Percentiles rank a stretch among this genome's conserved stretches.
Evolutionary conservation across 2,113 vertebrate genomes (phyloP).

Genomic region (Rhabdomys dilectus): DNA sequence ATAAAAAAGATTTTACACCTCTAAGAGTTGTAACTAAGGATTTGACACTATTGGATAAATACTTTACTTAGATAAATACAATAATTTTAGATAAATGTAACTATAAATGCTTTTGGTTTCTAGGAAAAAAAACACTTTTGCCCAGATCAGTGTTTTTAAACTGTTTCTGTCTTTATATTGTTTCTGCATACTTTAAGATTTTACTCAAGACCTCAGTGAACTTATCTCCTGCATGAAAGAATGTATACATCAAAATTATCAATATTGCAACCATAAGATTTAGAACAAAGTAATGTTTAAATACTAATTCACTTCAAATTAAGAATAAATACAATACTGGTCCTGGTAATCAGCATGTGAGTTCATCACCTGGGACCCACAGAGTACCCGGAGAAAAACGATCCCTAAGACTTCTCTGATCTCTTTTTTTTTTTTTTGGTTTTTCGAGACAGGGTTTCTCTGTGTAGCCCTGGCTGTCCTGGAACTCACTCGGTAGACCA

Average conservation of each 20-base stretch:
- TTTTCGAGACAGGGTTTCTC: too few species aligned
- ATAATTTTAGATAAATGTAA: not conserved
- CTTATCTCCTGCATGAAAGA: not conserved
- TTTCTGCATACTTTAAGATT: not conserved
- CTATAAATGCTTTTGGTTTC: not conserved
- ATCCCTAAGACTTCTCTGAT: not conserved
- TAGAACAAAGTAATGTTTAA: not conserved
- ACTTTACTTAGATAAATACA: not conserved
- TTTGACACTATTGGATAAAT: not conserved
- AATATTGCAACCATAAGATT: not conserved
- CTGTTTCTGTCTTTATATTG: not conserved
- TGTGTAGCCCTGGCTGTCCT: too few species aligned
- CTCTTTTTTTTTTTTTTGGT: too few species aligned
- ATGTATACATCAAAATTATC: not conserved
- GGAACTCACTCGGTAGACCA: too few species aligned
- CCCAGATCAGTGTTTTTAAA: not conserved
- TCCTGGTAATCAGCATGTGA: too few species aligned
- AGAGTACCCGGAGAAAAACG: not conserved
- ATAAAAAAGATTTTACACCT: not conserved
- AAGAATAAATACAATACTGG: not conserved
- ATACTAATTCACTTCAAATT: slow-evolving; percentile 1
- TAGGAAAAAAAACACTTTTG: not conserved
- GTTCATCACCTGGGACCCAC: not conserved
- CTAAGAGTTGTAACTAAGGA: not conserved
- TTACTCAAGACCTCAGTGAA: not conserved